Conservation (phyloP, 1,140 invertebrate species). For the Teleogryllus occipitalis region DNA sequence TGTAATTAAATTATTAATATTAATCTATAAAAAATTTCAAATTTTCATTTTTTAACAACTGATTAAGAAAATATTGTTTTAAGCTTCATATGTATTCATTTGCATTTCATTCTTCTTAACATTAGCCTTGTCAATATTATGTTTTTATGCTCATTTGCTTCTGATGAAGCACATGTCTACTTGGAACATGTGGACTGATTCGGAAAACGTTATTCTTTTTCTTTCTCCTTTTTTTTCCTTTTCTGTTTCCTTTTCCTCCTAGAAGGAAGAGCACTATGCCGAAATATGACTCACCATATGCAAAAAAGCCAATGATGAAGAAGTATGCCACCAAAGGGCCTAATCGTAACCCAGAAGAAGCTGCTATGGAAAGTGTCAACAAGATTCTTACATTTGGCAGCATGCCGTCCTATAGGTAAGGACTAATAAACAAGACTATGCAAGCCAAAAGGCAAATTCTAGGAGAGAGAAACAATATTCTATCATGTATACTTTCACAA, state of each 20-base stretch:
- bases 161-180: conserved; percentile 3
- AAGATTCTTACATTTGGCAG: conserved; percentile 70
- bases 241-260: conserved; percentile 29
- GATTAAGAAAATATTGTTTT: neutral
- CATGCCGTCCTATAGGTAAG: conserved; percentile 74
- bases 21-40: neutral
- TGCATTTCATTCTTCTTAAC: neutral
- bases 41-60: neutral
- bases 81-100: neutral
- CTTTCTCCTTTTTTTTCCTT: conserved; percentile 30
- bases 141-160: neutral
- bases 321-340: conserved; percentile 47
- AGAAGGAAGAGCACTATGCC: conserved; percentile 80
- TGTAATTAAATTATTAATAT: neutral
- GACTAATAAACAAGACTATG: conserved; percentile 3
- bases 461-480: no score
- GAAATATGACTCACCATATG: conserved; percentile 77
- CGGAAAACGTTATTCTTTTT: conserved; percentile 18
- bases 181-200: neutral
- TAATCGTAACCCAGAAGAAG: conserved; percentile 63
- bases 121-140: neutral
- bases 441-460: no score
- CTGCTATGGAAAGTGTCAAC: conserved; percentile 63
- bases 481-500: no score
- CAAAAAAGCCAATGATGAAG: conserved; percentile 71